phyloP scores from a whole-genome alignment of 2,113 vertebrate species.

The Paradisaea rubra region DNA sequence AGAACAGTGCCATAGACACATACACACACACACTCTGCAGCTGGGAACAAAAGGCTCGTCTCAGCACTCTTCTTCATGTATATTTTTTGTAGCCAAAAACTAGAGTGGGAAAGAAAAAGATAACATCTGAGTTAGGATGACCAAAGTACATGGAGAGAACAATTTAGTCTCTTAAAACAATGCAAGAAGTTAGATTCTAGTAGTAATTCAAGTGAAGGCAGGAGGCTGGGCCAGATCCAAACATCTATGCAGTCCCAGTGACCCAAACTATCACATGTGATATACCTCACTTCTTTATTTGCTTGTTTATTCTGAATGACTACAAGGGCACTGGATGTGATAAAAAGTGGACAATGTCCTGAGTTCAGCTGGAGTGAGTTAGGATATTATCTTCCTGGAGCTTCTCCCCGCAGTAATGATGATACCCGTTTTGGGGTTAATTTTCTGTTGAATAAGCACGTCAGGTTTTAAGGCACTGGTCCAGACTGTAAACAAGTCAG shows the following conservation, averaged over 20 bases:
- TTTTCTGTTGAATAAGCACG: slow-evolving; percentile 62
- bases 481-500: slow-evolving; percentile 59
- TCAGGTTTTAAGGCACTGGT: slow-evolving; percentile 50
- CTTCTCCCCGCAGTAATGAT: slow-evolving; percentile 6
- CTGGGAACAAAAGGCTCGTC: not conserved
- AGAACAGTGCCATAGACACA: not conserved
- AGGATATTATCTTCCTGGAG: slow-evolving; percentile 33
- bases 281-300: slow-evolving; percentile 53
- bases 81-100: slow-evolving; percentile 38
- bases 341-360: not conserved
- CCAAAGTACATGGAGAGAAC: slow-evolving; percentile 47
- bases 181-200: slow-evolving; percentile 42
- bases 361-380: slow-evolving; percentile 43
- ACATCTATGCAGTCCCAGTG: not conserved
- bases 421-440: slow-evolving; percentile 45
- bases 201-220: slow-evolving; percentile 56
- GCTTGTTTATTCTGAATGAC: slow-evolving; percentile 9
- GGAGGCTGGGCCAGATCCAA: slow-evolving; percentile 14
- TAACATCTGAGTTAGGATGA: slow-evolving; percentile 61
- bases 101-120: slow-evolving; percentile 39
- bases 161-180: slow-evolving; percentile 53
- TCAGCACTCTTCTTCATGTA: not conserved
- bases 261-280: slow-evolving; percentile 13
- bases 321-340: not conserved
- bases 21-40: not conserved